Evolutionary conservation across 1,140 invertebrate species (phyloP), one percentile per base, ranked within the genome.

Genomic region (Zaprionus capensis): DNA sequence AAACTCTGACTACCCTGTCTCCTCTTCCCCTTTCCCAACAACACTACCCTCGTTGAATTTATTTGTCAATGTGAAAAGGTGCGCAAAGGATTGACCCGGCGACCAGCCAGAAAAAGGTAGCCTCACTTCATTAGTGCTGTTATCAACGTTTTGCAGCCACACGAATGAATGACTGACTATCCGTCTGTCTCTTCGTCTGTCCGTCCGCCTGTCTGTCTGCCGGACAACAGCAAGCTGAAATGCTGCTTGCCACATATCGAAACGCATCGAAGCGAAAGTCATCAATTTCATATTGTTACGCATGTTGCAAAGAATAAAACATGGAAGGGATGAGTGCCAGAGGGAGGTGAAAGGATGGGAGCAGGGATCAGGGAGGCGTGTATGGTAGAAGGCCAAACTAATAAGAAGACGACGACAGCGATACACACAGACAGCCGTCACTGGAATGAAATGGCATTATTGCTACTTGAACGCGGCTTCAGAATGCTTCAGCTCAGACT

Each of bases 251-350:
- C 80, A 90, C 81, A 90, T 90, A 90, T 85, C 85, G 85, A 82
- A 85, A 80, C 78, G 81, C 76, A 90, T 82, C 73, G 79, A 69
- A 85, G 81, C 85, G 85, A 90, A 90, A 90, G 85, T 90, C 85
- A 90, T 90, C 85, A 90, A 90, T 90, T 90, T 90, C 85, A 90
- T 90, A 90, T 90, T 90, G 85, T 90, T 90, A 90, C 85, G 85
- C 85, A 90, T 90, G 81, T 84, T 85, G 85, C 85, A 88, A 78
- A 78, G 78, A 80, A 72, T 68, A 68, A 78, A 75, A 67, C 56
- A 71, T 69, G 24, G 38, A 9, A 57, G 22, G 53, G 22, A 44
- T 57, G 53, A 17, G 31, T 34, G 31, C 49, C 20, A 22, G 46
- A 44, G 44, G n/a, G 15, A 15, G 34, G 31, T 34, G 59, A 2